Evolutionary conservation across 2,888 invertebrate species (phyloP), one percentile per base, ranked within the genome.

Genomic region (Cosmia trapezina): DNA sequence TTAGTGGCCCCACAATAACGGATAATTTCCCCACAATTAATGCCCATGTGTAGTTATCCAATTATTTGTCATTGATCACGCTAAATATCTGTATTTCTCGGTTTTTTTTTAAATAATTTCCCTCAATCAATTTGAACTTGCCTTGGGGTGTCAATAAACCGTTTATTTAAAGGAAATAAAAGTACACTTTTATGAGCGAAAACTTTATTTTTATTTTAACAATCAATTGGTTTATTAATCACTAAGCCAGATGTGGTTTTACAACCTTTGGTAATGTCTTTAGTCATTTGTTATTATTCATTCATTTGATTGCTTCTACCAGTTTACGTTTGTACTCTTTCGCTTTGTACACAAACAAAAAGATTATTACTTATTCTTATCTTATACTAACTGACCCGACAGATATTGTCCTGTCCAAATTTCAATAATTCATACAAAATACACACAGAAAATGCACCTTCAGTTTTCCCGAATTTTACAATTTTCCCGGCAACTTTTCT

Each of bases 11-110:
- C 14, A 74, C 19, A 60, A 8, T 11, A 61, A 54, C 33, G 12
- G 51, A 70, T 59, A 59, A 68, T 70, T 73, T 65, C 67, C 54
- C 57, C 65, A 59, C 73, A 83, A 85, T 83, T 73, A 83, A 70
- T 64, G 66, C 51, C 37, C 64, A 56, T 72, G 51, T 75, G 74
- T 73, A 67, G 37, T 84, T 79, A 79, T 74, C 87, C 85, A 85
- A 86, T 85, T 85, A 86, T 83, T 76, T 77, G 78, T 78, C 80
- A 85, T 85, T 83, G 76, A 75, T 78, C 80, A 74, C 45, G 62
- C 53, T 65, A 75, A 82, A 79, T 73, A 75, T 78, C 69, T 57
- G 73, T 76, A 74, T 81, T 76, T 68, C 61, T 72, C 22, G 0
- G 8, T 72, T 37, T 75, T 64, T 41, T 75, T 64, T 41, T 74